phyloP scores from a whole-genome alignment of 1,140 invertebrate genomes.

The Drosophila auraria region DNA sequence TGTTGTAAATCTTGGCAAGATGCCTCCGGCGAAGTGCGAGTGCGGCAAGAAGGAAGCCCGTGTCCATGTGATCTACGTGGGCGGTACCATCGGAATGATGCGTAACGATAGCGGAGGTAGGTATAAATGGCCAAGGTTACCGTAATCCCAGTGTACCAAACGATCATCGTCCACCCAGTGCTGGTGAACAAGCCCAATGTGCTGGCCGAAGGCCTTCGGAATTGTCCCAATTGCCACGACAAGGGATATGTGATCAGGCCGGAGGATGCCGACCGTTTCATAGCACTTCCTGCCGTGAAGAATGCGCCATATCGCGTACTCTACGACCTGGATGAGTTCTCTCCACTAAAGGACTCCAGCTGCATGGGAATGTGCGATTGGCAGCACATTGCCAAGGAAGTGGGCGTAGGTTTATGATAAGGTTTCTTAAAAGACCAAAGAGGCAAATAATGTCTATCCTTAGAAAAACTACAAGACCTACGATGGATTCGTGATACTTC shows the following conservation, averaged over 20 bases:
- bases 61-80: constrained; percentile 93
- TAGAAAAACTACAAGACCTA: constrained; percentile 92
- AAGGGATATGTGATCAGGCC: constrained; percentile 86
- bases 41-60: constrained; percentile 82
- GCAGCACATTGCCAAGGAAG: constrained; percentile 94
- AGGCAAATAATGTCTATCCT: constrained; percentile 13
- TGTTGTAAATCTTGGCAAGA: constrained; percentile 2
- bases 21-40: constrained; percentile 16
- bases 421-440: neutral
- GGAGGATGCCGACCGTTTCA: constrained; percentile 83
- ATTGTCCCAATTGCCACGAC: constrained; percentile 91
- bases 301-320: constrained; percentile 86
- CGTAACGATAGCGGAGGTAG: constrained; percentile 89
- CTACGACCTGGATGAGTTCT: constrained; percentile 94
- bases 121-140: neutral
- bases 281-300: constrained; percentile 88
- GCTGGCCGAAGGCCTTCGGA: constrained; percentile 86
- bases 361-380: constrained; percentile 96
- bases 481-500: constrained; percentile 97
- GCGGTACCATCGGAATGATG: constrained; percentile 96
- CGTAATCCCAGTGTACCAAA: neutral
- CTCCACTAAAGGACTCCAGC: constrained; percentile 94
- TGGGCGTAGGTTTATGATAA: constrained; percentile 88
- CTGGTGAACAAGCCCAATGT: constrained; percentile 87
- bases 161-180: constrained; percentile 81